phyloP scores from a whole-genome alignment of 64 coral and sea anemone species.

The Hydrozoanthus tunicans region DNA sequence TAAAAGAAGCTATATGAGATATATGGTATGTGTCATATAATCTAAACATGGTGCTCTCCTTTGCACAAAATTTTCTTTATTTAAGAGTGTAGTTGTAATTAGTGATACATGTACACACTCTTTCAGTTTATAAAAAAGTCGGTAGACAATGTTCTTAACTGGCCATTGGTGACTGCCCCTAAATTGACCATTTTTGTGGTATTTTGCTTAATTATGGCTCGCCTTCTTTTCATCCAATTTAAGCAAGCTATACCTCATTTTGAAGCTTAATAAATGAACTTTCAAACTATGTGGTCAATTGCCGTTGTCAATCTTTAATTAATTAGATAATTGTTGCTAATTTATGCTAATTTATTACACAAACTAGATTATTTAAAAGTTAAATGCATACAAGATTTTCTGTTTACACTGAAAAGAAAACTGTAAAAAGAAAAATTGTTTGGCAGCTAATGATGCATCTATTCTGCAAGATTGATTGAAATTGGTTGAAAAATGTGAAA shows the following conservation, averaged over 20 bases:
- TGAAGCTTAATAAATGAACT: constrained; percentile 7
- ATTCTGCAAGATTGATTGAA: not conserved
- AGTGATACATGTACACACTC: too few relatives aligned
- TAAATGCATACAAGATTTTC: not conserved
- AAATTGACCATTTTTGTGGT: too few relatives aligned
- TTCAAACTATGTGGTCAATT: not conserved
- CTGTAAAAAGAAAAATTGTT: not conserved
- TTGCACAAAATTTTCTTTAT: too few relatives aligned
- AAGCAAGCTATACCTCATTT: not conserved
- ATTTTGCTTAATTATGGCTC: too few relatives aligned
- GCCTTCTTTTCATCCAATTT: too few relatives aligned
- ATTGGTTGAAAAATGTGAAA: not conserved
- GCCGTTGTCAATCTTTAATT: not conserved
- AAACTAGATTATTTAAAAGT: not conserved
- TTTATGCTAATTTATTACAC: not conserved
- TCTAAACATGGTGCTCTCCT: too few relatives aligned
- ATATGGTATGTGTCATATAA: too few relatives aligned
- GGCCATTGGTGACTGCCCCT: too few relatives aligned
- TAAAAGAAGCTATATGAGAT: too few relatives aligned
- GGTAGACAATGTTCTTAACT: not conserved
- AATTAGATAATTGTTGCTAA: not conserved
- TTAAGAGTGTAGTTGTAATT: too few relatives aligned
- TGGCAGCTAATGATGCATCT: not conserved
- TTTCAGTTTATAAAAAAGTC: too few relatives aligned
- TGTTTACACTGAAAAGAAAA: constrained; percentile 8